A percentile compares a stretch with the other conserved stretches of the same genome.
These are phyloP conservation scores for Mormyrops attenuatus DNA, from an alignment of 2,797 vertebrate species.

Conservation along the genomic window DNA sequence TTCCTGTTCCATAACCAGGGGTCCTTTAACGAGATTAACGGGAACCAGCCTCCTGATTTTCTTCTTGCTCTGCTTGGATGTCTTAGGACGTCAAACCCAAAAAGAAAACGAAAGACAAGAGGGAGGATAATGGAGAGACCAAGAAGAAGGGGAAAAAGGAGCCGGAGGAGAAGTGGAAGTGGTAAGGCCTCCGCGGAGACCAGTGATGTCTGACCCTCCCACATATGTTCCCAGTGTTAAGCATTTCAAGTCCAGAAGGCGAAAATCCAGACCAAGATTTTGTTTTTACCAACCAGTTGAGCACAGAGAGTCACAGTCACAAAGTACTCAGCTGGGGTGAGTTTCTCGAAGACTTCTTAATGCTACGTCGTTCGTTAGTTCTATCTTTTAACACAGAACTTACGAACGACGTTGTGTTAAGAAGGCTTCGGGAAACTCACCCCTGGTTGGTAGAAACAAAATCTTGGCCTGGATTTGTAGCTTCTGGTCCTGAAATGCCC, in stretches of 20 bases:
- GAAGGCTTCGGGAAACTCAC: too few species aligned
- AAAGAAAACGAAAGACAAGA: conserved; percentile 85
- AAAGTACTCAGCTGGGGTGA: neutral
- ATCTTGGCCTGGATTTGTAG: neutral
- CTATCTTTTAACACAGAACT: too few species aligned
- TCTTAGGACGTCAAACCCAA: conserved; percentile 78
- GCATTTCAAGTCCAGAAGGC: neutral
- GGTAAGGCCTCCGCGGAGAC: conserved; percentile 53
- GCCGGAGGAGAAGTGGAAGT: conserved; percentile 96
- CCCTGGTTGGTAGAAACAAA: neutral
- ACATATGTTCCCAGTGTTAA: neutral
- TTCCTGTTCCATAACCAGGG: neutral
- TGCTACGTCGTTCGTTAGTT: too few species aligned
- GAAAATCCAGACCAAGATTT: neutral
- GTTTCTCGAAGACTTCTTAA: too few species aligned
- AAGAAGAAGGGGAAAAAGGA: conserved; percentile 91
- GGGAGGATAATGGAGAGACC: conserved; percentile 58
- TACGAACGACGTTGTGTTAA: too few species aligned
- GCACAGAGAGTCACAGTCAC: neutral
- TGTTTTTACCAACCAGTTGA: neutral
- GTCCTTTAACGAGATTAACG: neutral
- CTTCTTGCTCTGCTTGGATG: neutral
- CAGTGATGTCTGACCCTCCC: neutral
- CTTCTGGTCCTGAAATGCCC: neutral
- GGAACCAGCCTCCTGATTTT: neutral